These are phyloP conservation scores for Phortica variegata DNA, from an alignment of 1,140 invertebrate species.

Conservation along the genomic window DNA sequence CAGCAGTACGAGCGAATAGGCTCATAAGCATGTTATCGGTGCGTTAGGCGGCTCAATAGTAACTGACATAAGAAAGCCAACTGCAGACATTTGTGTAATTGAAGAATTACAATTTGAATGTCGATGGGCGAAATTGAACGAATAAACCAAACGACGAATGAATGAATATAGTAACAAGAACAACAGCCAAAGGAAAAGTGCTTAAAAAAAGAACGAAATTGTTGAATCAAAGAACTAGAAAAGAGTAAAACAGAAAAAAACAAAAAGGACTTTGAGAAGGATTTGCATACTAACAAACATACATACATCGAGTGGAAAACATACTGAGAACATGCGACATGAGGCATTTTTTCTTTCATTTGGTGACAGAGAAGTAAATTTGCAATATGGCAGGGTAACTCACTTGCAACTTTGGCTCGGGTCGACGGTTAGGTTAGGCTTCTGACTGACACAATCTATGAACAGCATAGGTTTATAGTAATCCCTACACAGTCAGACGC, in stretches of 20 bases:
- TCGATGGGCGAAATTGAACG: constrained; percentile 10
- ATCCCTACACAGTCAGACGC: constrained; percentile 8
- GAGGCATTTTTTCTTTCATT: too few relatives aligned
- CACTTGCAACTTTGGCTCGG: too few relatives aligned
- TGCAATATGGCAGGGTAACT: too few relatives aligned
- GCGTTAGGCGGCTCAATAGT: not conserved
- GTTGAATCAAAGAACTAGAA: constrained; percentile 11
- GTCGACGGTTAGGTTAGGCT: too few relatives aligned
- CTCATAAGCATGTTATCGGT: too few relatives aligned
- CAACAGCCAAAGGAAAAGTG: constrained; percentile 6
- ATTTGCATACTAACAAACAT: constrained; percentile 9
- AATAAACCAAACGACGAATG: not conserved
- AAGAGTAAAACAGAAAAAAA: constrained; percentile 18
- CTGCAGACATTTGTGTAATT: constrained; percentile 41
- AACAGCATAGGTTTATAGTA: constrained; percentile 12
- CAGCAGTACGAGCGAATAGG: too few relatives aligned
- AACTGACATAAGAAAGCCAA: constrained; percentile 20
- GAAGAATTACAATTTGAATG: constrained; percentile 52
- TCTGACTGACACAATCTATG: too few relatives aligned
- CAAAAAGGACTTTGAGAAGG: constrained; percentile 14
- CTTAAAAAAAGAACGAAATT: not conserved
- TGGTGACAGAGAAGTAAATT: too few relatives aligned
- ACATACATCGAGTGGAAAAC: too few relatives aligned
- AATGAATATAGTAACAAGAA: too few relatives aligned
- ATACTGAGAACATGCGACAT: too few relatives aligned